Evolutionary conservation across 2,113 vertebrate species (phyloP), one percentile per base, ranked within the genome.

Genomic region (Agelaius tricolor): DNA sequence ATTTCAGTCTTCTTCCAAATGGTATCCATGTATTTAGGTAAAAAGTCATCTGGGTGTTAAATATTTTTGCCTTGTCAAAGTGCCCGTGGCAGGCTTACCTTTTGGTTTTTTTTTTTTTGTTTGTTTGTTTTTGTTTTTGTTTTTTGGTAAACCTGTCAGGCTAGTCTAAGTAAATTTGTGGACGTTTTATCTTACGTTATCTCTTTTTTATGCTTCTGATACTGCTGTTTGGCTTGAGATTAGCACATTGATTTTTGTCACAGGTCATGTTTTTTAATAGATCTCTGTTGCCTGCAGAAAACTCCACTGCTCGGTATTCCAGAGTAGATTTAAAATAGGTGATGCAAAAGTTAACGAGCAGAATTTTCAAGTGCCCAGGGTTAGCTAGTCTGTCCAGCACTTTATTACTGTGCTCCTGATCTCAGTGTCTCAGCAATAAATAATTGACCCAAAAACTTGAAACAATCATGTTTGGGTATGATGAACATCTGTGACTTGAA

Each of bases 221-320:
- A 97, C 94, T 82, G 86, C 93, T 97, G 95, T 97, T 98, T 97
- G 96, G 78, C 90, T 97, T 98, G 93, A 98, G 97, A 98, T 98
- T 97, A 98, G 90, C 87, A 87, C 97, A 98, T 96, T 97, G 98
- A 98, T 98, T 98, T 98, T 97, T 97, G 97, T 98, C 96, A 96
- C 95, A 97, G 95, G 97, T 98, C 96, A 96, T 98, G 97, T 96
- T 98, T 98, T 98, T 98, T 96, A 95, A 97, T 97, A 98, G 94
- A 95, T 97, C 76, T 94, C 66, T 93, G 90, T 93, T 97, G 96
- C 84, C 81, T 97, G 95, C 87, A 96, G 97, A 97, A 96, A 95
- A 94, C 65, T 84, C 41, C 81, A 63, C 78, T 96, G 35, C 74
- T 96, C 46, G 6, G 76, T 93, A 85, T 96, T 96, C 90, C 65